Evolutionary conservation across 2,113 vertebrate species (phyloP).

Genomic region (Cyprinodon brontotheroides): DNA sequence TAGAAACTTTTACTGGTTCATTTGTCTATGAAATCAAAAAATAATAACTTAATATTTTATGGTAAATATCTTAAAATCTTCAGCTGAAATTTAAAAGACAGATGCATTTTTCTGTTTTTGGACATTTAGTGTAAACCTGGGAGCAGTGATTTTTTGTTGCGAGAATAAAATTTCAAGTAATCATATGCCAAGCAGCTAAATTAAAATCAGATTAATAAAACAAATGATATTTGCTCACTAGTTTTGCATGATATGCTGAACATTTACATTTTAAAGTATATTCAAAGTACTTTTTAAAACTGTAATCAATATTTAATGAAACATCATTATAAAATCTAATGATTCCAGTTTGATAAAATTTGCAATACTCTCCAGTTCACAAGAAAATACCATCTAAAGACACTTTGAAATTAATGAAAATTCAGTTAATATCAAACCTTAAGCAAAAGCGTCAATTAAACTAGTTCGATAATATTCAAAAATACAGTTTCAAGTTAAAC

Average conservation of each 20-base stretch:
- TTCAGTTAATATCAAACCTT: not conserved
- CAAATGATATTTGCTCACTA: no score
- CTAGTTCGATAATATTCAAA: not conserved
- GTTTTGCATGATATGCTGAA: no score
- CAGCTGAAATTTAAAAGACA: not conserved
- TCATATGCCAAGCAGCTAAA: no score
- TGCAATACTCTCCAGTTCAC: not conserved
- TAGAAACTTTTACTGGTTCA: no score
- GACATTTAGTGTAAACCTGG: not conserved
- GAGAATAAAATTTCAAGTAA: no score
- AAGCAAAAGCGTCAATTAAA: not conserved
- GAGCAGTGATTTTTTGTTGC: not conserved
- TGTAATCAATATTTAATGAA: not conserved
- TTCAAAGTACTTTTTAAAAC: no score
- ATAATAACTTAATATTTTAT: no score
- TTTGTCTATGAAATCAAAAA: no score
- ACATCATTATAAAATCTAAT: not conserved
- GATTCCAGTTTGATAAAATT: not conserved
- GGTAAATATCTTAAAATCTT: not conserved
- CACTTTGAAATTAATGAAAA: not conserved
- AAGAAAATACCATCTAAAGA: not conserved
- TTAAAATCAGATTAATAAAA: no score
- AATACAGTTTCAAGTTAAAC: not conserved
- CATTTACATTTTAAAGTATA: no score
- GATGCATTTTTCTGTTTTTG: not conserved